Evolutionary conservation across 2,113 vertebrate species (phyloP).

Genomic region (Ascaphus truei): DNA sequence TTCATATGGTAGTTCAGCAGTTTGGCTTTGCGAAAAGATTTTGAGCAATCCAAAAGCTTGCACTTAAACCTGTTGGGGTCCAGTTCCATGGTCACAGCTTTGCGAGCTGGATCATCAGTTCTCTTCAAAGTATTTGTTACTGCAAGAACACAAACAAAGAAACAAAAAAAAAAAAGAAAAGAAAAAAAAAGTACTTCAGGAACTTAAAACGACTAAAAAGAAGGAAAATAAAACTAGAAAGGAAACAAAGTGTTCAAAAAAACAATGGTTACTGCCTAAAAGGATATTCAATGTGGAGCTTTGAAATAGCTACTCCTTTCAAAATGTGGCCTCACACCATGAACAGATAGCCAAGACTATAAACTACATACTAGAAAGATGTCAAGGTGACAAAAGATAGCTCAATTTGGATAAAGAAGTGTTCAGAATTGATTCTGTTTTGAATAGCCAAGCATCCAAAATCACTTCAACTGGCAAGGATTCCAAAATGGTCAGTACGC

Average conservation of each 20-base stretch:
- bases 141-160: slow-evolving; percentile 58
- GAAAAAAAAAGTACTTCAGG: neutral
- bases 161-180: neutral
- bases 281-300: too few relatives aligned
- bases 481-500: too few relatives aligned
- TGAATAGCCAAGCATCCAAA: too few relatives aligned
- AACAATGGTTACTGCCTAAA: too few relatives aligned
- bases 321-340: neutral
- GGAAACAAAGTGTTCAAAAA: neutral
- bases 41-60: slow-evolving; percentile 80
- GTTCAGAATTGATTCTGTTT: too few relatives aligned
- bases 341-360: neutral
- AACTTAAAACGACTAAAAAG: neutral
- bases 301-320: too few relatives aligned
- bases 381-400: too few relatives aligned
- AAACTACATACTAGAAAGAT: too few relatives aligned
- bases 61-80: slow-evolving; percentile 94
- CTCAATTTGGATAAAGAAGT: too few relatives aligned
- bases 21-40: slow-evolving; percentile 93
- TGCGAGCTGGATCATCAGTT: slow-evolving; percentile 64
- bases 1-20: slow-evolving; percentile 96
- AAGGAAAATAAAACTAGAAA: neutral
- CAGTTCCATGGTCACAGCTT: slow-evolving; percentile 77
- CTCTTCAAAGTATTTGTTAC: slow-evolving; percentile 87
- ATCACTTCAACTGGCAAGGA: too few relatives aligned